Conservation (phyloP, 1,140 invertebrate genomes). For the Papilio glaucus region DNA sequence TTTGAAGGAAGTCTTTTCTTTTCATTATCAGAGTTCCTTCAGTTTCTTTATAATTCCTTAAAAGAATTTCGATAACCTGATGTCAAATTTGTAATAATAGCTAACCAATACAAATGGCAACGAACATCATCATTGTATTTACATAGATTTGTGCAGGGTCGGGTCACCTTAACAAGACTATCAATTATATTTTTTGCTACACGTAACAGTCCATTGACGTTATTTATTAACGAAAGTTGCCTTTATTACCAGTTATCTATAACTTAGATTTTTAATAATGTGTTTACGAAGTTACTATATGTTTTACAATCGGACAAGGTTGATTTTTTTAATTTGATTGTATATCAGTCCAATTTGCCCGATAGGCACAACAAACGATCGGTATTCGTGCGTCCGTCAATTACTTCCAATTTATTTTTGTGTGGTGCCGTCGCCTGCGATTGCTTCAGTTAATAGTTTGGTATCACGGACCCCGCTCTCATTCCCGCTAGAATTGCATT, state of each 20-base stretch:
- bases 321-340: background rate
- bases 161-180: too few species aligned
- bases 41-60: too few species aligned
- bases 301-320: conserved; percentile 1
- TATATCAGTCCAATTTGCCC: conserved; percentile 14
- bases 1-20: too few species aligned
- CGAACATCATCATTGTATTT: too few species aligned
- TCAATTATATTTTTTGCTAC: too few species aligned
- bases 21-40: too few species aligned
- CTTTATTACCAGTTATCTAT: conserved; percentile 1
- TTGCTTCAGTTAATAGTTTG: conserved; percentile 41
- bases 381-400: conserved; percentile 48
- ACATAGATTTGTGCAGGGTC: too few species aligned
- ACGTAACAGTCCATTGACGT: background rate
- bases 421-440: conserved; percentile 41
- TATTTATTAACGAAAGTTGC: background rate
- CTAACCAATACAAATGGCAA: too few species aligned
- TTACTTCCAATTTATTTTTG: conserved; percentile 62
- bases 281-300: background rate
- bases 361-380: background rate
- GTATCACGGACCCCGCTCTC: conserved; percentile 29
- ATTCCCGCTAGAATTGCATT: conserved; percentile 6
- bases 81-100: too few species aligned
- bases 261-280: background rate
- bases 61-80: too few species aligned